A percentile compares a stretch with the other conserved stretches of the same genome.
Evolutionary conservation across 2,113 vertebrate species (phyloP).

Genomic region (Seriola aureovittata): DNA sequence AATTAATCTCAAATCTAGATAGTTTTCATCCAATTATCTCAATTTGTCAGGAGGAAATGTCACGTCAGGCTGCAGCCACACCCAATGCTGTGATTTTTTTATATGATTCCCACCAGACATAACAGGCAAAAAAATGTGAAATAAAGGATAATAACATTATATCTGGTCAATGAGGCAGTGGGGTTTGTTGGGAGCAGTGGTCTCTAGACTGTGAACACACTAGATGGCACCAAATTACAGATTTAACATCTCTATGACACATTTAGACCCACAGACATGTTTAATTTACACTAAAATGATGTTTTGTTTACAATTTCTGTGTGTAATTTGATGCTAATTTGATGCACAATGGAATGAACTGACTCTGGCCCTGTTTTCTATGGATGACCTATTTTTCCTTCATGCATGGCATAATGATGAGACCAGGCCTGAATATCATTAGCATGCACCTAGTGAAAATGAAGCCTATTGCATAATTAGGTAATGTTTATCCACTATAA

Average conservation of each 20-base stretch:
- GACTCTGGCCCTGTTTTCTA: conserved; percentile 20
- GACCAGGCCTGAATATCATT: conserved; percentile 14
- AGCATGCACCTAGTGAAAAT: not conserved
- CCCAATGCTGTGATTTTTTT: conserved; percentile 47
- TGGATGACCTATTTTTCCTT: conserved; percentile 44
- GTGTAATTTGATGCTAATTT: not conserved
- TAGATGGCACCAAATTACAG: conserved; percentile 69
- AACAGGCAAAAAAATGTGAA: not conserved
- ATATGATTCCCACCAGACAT: not conserved
- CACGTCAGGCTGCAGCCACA: conserved; percentile 39
- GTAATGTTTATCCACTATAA: not conserved
- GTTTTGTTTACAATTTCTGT: not conserved
- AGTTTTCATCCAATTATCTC: conserved; percentile 6
- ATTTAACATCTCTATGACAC: not conserved
- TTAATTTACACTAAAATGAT: not conserved
- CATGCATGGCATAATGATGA: not conserved
- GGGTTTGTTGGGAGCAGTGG: not conserved
- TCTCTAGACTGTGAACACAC: conserved; percentile 21
- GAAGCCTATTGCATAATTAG: not conserved
- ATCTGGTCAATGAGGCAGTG: not conserved
- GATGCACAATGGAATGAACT: not conserved
- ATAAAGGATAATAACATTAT: not conserved
- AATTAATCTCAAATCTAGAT: conserved; percentile 21
- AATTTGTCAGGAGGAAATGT: not conserved
- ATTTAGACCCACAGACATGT: not conserved